These are phyloP conservation scores for Peucedramus taeniatus DNA, from an alignment of 2,113 vertebrate genomes.

Conservation along the genomic window DNA sequence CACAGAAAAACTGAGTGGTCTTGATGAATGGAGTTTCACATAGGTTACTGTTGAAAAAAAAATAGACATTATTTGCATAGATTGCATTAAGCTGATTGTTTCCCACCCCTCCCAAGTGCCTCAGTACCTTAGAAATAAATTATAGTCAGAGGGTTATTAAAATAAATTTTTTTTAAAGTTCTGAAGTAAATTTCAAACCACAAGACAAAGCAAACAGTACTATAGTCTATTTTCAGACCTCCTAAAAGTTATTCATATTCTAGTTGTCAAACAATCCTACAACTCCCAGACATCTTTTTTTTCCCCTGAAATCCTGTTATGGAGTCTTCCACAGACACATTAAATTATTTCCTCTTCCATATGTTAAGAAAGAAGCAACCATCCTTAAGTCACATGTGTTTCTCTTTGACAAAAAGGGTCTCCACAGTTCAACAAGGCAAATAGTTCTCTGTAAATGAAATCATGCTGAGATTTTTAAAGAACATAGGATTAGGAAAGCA, in stretches of 20 bases:
- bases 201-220: neutral
- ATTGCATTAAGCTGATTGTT: neutral
- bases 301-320: neutral
- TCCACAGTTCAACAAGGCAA: neutral
- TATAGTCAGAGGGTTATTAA: constrained; percentile 1
- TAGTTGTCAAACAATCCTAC: neutral
- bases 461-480: neutral
- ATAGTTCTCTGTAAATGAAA: neutral
- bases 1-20: constrained; percentile 3
- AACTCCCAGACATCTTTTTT: neutral
- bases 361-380: neutral
- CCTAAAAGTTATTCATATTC: neutral
- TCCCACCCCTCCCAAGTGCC: constrained; percentile 16
- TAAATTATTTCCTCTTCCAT: neutral
- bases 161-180: neutral
- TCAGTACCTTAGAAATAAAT: neutral
- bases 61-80: constrained; percentile 28
- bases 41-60: neutral
- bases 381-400: neutral
- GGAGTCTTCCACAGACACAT: neutral
- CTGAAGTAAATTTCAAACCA: constrained; percentile 7
- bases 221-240: neutral
- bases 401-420: neutral
- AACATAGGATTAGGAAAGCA: neutral
- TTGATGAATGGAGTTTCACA: constrained; percentile 30